Evolutionary conservation across 92 coral and sea anemone genomes (phyloP), one percentile per base, ranked within the genome.

Genomic region (Bergia puertoricense): DNA sequence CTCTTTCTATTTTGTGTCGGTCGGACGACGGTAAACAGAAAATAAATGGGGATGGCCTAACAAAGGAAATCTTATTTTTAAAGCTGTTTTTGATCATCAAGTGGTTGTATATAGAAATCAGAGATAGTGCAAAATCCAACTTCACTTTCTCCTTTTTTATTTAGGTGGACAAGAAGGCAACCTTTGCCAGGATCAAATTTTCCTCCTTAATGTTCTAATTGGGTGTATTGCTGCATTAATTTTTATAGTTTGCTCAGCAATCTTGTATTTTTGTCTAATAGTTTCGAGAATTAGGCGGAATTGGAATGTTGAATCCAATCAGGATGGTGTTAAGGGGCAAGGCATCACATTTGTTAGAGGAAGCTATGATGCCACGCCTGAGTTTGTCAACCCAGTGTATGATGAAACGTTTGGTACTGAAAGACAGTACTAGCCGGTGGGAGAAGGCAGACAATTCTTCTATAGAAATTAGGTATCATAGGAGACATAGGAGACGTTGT

Each of bases 371-470:
- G 36, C 79, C 14, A n/a, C 20, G 8, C 79, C 87, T 14, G 87
- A 69, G 69, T 84, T 84, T 69, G 67, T 45, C n/a, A 84, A 84
- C 43, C 87, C 87, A 45, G 87, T 84, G 7, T 84, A 84, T 4
- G 67, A 84, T 8, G 79, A 30, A 5, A 46, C 87, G 7, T 69
- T 69, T 72, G n/a, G 79, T 2, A 8, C 30, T 7, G 51, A 71
- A 45, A 39, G 56, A 39, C 15, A 57, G 54, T 62, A 59, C 44
- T 81, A 41, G 79, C 13, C 23, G 59, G 16, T 54, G 18, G 59
- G 59, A 10, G 10, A 54, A 54, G 10, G 59, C 16, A 10, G 59
- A 54, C 2, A 10, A 13, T 10, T 54, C 2, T 10, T 54, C 59
- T 54, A 11, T 10, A 54, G 59, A 11, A 54, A 54, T 13, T 46